A percentile compares a stretch with the other conserved stretches of the same genome.
These are phyloP conservation scores for Rhorus exstirpatorius DNA, from an alignment of 2,888 invertebrate species.

Conservation along the genomic window DNA sequence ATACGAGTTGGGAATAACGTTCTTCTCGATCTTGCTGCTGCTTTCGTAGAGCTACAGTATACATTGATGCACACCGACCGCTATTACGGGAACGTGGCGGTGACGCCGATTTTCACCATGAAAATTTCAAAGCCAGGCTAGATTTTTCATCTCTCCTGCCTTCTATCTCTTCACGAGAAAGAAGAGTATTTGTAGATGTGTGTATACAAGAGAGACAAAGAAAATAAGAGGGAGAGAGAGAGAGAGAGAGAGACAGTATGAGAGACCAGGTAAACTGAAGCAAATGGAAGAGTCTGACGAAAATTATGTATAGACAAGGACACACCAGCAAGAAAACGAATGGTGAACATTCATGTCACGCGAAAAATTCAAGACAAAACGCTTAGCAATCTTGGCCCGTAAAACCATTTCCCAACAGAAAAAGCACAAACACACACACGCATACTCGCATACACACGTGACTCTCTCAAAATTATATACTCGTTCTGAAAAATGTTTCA, in stretches of 20 bases:
- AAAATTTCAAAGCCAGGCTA: constrained; percentile 55
- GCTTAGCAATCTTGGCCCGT: constrained; percentile 24
- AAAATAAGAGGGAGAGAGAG: not conserved
- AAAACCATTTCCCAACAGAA: constrained; percentile 36
- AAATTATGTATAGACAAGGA: constrained; percentile 16
- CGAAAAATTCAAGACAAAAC: constrained; percentile 18
- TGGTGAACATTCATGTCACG: constrained; percentile 43
- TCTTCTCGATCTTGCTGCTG: constrained; percentile 71
- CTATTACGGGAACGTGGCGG: constrained; percentile 61
- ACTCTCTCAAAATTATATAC: not conserved
- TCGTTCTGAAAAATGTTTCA: not conserved
- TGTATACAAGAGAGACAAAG: too few species aligned
- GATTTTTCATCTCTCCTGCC: constrained; percentile 24
- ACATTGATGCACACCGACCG: constrained; percentile 27
- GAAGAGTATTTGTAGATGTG: too few species aligned
- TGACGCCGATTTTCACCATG: constrained; percentile 65
- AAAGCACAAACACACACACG: not conserved
- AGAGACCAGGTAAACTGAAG: not conserved
- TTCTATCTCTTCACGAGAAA: not conserved
- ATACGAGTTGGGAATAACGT: constrained; percentile 80
- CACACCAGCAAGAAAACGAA: not conserved
- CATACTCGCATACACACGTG: not conserved
- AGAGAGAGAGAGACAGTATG: not conserved
- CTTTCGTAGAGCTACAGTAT: constrained; percentile 38
- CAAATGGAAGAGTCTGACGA: not conserved